Conservation (phyloP, 2,113 vertebrate species). For the Chascanopsetta lugubris region DNA sequence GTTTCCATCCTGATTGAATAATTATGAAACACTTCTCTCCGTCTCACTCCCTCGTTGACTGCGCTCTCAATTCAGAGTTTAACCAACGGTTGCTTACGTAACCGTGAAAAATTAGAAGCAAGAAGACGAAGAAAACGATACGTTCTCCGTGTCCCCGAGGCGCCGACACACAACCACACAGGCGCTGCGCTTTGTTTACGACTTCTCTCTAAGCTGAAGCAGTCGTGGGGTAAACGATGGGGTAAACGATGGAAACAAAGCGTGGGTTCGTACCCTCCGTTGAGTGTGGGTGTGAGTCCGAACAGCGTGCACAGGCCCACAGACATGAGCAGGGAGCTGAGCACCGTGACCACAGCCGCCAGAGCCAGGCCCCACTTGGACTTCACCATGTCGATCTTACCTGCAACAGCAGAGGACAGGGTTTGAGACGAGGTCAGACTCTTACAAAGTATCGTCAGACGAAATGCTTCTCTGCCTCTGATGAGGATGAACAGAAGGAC, state of each 20-base stretch:
- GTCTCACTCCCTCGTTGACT: too few relatives aligned
- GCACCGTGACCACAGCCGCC: conserved; percentile 96
- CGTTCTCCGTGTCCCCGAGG: background rate
- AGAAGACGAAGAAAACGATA: too few relatives aligned
- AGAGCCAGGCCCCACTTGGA: conserved; percentile 98
- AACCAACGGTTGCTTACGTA: background rate
- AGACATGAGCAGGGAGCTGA: conserved; percentile 98
- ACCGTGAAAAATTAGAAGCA: too few relatives aligned
- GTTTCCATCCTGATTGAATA: too few relatives aligned
- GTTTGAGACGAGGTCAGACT: too few relatives aligned
- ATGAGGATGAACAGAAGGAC: conserved; percentile 1
- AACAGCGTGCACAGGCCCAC: conserved; percentile 97
- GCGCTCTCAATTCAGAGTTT: too few relatives aligned
- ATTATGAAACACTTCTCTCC: too few relatives aligned
- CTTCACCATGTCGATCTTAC: conserved; percentile 99
- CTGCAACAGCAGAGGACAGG: conserved; percentile 63
- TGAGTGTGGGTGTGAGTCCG: conserved; percentile 95
- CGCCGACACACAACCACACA: too few relatives aligned
- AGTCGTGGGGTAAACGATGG: too few relatives aligned
- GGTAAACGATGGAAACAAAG: background rate
- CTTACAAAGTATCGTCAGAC: too few relatives aligned
- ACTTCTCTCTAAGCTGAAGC: too few relatives aligned
- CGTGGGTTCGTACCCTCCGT: conserved; percentile 88
- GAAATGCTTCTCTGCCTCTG: background rate
- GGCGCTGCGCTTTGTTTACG: too few relatives aligned